These are phyloP conservation scores for Homalodisca vitripennis DNA, from an alignment of 1,140 invertebrate genomes.

Conservation along the genomic window DNA sequence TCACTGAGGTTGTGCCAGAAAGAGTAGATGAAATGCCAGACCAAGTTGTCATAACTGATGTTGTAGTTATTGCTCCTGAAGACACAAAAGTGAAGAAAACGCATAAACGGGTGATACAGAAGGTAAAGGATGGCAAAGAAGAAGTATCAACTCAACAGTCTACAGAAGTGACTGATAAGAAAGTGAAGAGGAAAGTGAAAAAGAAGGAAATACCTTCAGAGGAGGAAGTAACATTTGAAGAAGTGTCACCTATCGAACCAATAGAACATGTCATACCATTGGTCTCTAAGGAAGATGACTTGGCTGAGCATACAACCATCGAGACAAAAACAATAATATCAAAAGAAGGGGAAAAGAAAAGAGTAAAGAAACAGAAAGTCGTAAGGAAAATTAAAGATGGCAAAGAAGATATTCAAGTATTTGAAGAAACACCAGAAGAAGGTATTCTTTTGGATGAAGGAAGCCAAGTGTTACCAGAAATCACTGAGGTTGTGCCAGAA, in stretches of 20 bases:
- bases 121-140: constrained; percentile 32
- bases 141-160: constrained; percentile 10
- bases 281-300: constrained; percentile 29
- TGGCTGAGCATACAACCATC: constrained; percentile 36
- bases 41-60: constrained; percentile 34
- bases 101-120: constrained; percentile 38
- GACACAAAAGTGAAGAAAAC: constrained; percentile 38
- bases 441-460: constrained; percentile 30
- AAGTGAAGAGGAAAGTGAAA: background rate
- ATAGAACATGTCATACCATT: constrained; percentile 19
- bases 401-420: constrained; percentile 42
- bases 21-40: constrained; percentile 27
- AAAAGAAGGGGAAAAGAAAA: constrained; percentile 41
- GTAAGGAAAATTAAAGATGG: constrained; percentile 37
- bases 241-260: constrained; percentile 21
- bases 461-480: constrained; percentile 17
- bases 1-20: constrained; percentile 34
- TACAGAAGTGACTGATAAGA: background rate
- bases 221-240: constrained; percentile 38
- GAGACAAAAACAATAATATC: constrained; percentile 36
- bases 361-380: constrained; percentile 45
- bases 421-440: constrained; percentile 34
- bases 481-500: constrained; percentile 21
- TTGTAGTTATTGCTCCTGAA: constrained; percentile 39
- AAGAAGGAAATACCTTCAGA: constrained; percentile 11